Percentiles rank a stretch among this genome's conserved stretches.
These are phyloP conservation scores for Pantala flavescens DNA, from an alignment of 1,140 invertebrate species.

Conservation along the genomic window DNA sequence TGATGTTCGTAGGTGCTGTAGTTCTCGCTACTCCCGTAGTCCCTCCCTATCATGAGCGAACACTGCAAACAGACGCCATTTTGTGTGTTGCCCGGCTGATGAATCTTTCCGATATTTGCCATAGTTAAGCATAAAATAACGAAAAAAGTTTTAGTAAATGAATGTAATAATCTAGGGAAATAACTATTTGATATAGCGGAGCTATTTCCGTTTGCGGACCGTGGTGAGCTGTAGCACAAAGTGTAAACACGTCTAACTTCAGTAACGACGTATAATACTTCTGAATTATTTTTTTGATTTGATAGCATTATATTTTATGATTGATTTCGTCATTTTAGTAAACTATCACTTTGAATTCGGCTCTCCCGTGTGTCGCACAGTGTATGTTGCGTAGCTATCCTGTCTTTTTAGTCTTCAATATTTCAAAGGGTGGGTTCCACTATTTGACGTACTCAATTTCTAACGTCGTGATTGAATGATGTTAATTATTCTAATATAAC, in stretches of 20 bases:
- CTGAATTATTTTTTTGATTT: background rate
- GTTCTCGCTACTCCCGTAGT: background rate
- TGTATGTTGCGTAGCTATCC: background rate
- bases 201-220: background rate
- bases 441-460: background rate
- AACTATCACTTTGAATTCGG: no score
- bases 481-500: no score
- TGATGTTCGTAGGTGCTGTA: slow-evolving; percentile 1
- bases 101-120: slow-evolving; percentile 13
- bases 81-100: slow-evolving; percentile 22
- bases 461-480: no score
- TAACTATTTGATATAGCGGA: background rate
- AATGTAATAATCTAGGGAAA: background rate
- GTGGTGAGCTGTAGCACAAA: background rate
- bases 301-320: no score
- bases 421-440: background rate
- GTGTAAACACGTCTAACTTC: background rate
- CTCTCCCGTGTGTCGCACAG: background rate
- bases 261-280: slow-evolving; percentile 5
- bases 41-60: slow-evolving; percentile 11
- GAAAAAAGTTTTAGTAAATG: background rate
- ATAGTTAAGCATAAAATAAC: background rate
- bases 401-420: background rate
- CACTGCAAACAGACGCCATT: slow-evolving; percentile 19
- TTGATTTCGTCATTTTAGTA: no score